A percentile compares a stretch with the other conserved stretches of the same genome.
phyloP scores from a whole-genome alignment of 2,888 invertebrate genomes.

The Mongoloraphidia duomilia region DNA sequence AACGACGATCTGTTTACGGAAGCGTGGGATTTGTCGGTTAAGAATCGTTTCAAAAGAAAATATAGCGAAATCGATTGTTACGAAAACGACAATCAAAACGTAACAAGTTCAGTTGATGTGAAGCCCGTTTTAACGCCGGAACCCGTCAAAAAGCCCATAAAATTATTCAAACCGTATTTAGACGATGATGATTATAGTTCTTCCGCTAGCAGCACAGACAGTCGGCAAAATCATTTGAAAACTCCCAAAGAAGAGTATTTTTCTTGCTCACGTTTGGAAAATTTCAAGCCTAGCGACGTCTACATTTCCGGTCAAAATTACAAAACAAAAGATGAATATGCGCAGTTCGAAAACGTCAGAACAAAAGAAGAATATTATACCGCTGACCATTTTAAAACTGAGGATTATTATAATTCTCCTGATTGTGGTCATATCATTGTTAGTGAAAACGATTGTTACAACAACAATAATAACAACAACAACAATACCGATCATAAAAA shows the following conservation, averaged over 20 bases:
- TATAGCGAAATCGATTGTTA: constrained; percentile 9
- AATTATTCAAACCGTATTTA: constrained; percentile 64
- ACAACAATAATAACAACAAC: constrained; percentile 8
- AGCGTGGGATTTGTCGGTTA: constrained; percentile 29
- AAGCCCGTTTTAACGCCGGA: constrained; percentile 11
- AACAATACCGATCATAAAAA: constrained; percentile 1
- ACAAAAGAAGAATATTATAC: too few relatives aligned
- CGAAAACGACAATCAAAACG: neutral
- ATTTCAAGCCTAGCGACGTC: too few relatives aligned
- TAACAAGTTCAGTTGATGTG: neutral
- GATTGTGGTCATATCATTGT: neutral
- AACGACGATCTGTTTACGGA: constrained; percentile 11
- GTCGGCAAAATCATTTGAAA: neutral
- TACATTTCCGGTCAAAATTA: too few relatives aligned
- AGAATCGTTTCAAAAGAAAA: constrained; percentile 18
- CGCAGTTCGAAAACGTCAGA: too few relatives aligned
- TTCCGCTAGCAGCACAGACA: constrained; percentile 7
- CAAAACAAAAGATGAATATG: too few relatives aligned
- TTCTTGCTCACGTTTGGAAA: too few relatives aligned
- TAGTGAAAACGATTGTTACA: constrained; percentile 1
- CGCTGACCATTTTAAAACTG: too few relatives aligned
- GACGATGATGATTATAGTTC: constrained; percentile 45
- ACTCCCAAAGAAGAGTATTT: too few relatives aligned
- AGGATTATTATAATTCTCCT: too few relatives aligned
- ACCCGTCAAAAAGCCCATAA: constrained; percentile 44